These are phyloP conservation scores for Drosophila anomalipes DNA, from an alignment of 2,888 invertebrate genomes.

Conservation along the genomic window DNA sequence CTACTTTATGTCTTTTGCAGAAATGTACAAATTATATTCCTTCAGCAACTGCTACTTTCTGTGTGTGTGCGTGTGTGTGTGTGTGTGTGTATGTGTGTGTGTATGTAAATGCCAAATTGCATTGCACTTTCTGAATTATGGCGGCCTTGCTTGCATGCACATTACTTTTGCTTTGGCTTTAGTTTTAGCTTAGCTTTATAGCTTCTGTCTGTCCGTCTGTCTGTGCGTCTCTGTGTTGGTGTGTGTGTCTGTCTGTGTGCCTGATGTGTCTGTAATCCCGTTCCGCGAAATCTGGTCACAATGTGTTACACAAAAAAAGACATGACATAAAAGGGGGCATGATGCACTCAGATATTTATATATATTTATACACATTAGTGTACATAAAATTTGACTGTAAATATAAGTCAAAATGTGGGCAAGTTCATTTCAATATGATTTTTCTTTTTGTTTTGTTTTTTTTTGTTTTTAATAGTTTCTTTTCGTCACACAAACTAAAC, in stretches of 20 bases:
- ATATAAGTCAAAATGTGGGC: constrained; percentile 4
- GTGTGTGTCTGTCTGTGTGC: neutral
- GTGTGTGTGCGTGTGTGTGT: neutral
- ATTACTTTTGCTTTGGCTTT: constrained; percentile 40
- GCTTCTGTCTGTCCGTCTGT: neutral
- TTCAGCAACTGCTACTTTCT: constrained; percentile 22
- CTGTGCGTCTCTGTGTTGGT: neutral
- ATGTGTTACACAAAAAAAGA: constrained; percentile 65
- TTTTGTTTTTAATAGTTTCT: neutral
- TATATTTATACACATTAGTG: neutral
- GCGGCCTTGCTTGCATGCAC: constrained; percentile 61
- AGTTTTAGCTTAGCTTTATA: constrained; percentile 9
- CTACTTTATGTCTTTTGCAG: constrained; percentile 47
- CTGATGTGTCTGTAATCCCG: constrained; percentile 6
- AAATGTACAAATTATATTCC: constrained; percentile 25
- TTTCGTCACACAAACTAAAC: too few relatives aligned
- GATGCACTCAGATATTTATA: constrained; percentile 15
- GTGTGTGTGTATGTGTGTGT: neutral
- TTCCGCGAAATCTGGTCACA: constrained; percentile 72
- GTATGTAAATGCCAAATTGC: constrained; percentile 61
- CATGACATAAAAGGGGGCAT: constrained; percentile 34
- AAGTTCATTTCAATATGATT: constrained; percentile 14
- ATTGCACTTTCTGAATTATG: constrained; percentile 64
- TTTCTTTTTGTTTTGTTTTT: neutral
- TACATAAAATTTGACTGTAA: neutral